These are phyloP conservation scores for Myodes glareolus DNA, from an alignment of 2,113 vertebrate genomes.

Conservation along the genomic window DNA sequence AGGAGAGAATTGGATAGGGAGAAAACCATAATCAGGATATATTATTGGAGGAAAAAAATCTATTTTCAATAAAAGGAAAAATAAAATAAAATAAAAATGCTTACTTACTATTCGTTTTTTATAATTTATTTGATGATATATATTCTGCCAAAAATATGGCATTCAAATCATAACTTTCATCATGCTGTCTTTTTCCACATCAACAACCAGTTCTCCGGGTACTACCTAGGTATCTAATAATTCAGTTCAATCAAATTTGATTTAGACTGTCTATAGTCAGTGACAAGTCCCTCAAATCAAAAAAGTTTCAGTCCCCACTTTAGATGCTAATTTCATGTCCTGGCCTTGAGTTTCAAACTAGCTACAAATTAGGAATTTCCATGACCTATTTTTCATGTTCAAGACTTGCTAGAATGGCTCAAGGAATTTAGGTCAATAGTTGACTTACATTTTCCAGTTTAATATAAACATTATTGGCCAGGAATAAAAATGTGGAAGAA, in stretches of 20 bases:
- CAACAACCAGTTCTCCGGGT: not conserved
- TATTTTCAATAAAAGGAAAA: not conserved
- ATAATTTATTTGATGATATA: conserved; percentile 38
- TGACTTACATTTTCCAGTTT: not conserved
- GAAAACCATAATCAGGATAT: not conserved
- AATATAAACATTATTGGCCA: not conserved
- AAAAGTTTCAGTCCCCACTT: not conserved
- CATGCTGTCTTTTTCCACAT: not conserved
- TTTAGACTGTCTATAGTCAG: not conserved
- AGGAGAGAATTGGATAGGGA: not conserved
- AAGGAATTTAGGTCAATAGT: not conserved
- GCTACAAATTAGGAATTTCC: not conserved
- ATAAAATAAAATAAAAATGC: not conserved
- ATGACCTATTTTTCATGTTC: not conserved
- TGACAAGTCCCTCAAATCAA: not conserved
- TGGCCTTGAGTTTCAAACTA: not conserved
- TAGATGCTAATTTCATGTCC: not conserved
- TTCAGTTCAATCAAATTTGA: not conserved
- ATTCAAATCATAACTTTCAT: not conserved
- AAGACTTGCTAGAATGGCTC: not conserved
- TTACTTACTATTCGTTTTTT: not conserved
- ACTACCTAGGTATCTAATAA: not conserved
- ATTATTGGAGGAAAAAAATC: not conserved
- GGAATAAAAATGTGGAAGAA: not conserved
- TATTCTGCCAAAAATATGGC: not conserved